Conservation (phyloP, 2,888 invertebrate genomes). For the Alloplasta piceator region DNA sequence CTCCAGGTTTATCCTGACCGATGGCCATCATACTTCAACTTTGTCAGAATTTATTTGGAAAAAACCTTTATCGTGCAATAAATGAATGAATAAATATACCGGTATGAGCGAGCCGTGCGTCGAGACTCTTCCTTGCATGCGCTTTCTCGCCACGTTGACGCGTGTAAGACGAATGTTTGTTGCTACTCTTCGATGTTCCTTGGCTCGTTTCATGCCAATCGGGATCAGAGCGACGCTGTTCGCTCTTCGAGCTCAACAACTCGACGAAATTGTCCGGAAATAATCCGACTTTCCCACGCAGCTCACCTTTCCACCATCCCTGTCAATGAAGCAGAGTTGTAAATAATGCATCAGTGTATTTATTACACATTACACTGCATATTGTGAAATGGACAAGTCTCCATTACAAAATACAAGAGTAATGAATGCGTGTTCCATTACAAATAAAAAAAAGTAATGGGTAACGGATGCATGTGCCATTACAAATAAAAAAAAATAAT, state of each 20-base stretch:
- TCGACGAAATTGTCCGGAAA: conserved; percentile 99
- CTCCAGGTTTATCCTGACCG: no score
- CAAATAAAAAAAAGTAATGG: no score
- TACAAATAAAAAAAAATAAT: no score
- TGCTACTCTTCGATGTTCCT: conserved; percentile 66
- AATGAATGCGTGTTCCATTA: no score
- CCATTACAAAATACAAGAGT: no score
- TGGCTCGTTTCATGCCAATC: conserved; percentile 73
- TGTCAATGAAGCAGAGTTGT: no score
- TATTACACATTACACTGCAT: no score
- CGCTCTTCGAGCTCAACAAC: conserved; percentile 83
- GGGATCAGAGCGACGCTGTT: conserved; percentile 67
- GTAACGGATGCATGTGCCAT: no score
- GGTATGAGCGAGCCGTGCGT: conserved; percentile 73
- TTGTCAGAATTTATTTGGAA: background rate
- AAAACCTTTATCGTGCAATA: background rate
- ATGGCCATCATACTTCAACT: no score
- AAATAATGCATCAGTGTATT: no score
- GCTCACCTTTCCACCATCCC: conserved; percentile 99
- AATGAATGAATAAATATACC: conserved; percentile 63
- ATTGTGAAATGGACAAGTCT: no score
- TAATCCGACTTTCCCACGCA: conserved; percentile 94
- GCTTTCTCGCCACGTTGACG: conserved; percentile 78
- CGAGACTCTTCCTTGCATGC: conserved; percentile 78
- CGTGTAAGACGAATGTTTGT: conserved; percentile 70